A percentile compares a stretch with the other conserved stretches of the same genome.
phyloP scores from a whole-genome alignment of 2,888 invertebrate genomes.

The Linnaemya tessellans region DNA sequence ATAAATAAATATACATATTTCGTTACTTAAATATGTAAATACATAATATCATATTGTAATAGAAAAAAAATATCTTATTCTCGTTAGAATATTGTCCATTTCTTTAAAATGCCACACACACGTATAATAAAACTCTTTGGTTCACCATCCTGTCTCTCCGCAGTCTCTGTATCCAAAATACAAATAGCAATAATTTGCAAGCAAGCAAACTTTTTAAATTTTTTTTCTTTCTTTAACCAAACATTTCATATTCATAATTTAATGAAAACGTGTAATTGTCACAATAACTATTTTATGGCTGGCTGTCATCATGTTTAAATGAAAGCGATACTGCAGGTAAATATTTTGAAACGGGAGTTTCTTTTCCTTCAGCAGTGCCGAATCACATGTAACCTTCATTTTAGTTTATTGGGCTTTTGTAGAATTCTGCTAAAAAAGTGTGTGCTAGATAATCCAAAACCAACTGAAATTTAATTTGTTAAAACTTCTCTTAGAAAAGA shows the following conservation, averaged over 20 bases:
- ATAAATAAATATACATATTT: no score
- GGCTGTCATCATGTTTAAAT: constrained; percentile 32
- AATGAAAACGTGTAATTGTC: constrained; percentile 68
- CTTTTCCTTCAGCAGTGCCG: background rate
- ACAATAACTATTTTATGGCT: constrained; percentile 48
- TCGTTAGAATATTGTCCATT: no score
- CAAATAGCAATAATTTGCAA: background rate
- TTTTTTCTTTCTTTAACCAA: background rate
- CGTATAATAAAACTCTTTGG: background rate
- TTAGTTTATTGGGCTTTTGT: no score
- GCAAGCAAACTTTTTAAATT: background rate
- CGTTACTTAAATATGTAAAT: background rate
- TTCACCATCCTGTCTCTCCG: background rate
- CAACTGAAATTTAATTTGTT: no score
- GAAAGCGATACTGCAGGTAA: background rate
- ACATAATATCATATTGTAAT: background rate
- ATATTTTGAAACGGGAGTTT: background rate
- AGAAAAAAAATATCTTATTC: no score
- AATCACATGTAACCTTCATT: no score
- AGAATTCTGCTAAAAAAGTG: no score
- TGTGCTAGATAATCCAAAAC: no score
- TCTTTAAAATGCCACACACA: background rate
- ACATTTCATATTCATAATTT: constrained; percentile 53
- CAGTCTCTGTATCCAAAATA: background rate
- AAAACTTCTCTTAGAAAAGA: no score